phyloP scores from a whole-genome alignment of 2,797 vertebrate genomes.

The Toxotes lorentzi region DNA sequence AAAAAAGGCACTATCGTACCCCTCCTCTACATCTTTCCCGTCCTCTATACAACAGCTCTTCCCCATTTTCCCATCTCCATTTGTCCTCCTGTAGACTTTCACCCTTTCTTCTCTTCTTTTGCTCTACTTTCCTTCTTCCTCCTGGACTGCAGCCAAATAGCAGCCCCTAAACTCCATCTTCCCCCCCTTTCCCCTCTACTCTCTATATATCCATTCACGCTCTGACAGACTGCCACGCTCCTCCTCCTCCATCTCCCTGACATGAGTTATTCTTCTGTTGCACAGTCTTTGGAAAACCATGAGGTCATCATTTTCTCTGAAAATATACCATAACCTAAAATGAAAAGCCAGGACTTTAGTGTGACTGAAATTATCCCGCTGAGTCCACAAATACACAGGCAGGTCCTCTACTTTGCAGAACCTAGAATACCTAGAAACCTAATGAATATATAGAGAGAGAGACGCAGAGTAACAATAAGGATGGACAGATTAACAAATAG shows the following conservation, averaged over 20 bases:
- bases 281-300: conserved; percentile 71
- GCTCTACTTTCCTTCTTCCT: conserved; percentile 63
- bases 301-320: conserved; percentile 77
- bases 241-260: conserved; percentile 46
- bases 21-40: conserved; percentile 23
- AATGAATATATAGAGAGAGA: conserved; percentile 13
- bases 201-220: conserved; percentile 43
- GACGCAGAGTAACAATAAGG: conserved; percentile 4
- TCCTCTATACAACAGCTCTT: conserved; percentile 28
- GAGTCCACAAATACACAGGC: conserved; percentile 49
- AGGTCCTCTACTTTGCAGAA: conserved; percentile 28
- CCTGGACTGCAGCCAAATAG: conserved; percentile 55
- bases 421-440: not conserved
- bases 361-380: conserved; percentile 54
- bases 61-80: conserved; percentile 31
- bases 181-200: not conserved
- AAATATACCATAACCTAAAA: conserved; percentile 66
- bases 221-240: conserved; percentile 66
- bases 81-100: conserved; percentile 34
- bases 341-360: conserved; percentile 57
- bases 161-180: conserved; percentile 40
- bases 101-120: conserved; percentile 58
- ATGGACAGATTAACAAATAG: conserved; percentile 33
- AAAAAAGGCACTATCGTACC: conserved; percentile 47
- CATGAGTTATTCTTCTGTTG: conserved; percentile 67